Evolutionary conservation across 2,797 vertebrate species (phyloP).

Genomic region (Hypotaenidia okinawae): DNA sequence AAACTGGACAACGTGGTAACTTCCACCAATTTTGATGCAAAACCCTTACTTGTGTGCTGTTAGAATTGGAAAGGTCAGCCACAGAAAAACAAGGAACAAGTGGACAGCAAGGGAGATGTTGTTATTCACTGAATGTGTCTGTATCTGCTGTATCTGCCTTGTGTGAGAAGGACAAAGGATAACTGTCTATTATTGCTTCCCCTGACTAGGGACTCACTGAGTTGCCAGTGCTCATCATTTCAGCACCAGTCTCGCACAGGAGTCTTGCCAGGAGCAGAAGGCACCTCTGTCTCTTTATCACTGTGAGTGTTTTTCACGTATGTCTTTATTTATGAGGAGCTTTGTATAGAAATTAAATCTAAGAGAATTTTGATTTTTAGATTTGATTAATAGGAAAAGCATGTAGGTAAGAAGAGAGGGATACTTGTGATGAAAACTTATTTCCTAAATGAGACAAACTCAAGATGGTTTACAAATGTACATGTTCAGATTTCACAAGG

Average conservation of each 20-base stretch:
- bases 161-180: neutral
- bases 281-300: neutral
- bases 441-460: neutral
- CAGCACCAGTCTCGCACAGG: neutral
- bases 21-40: neutral
- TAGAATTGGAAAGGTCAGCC: neutral
- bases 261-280: neutral
- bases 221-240: neutral
- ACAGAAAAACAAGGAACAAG: neutral
- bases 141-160: neutral
- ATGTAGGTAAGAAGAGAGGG: neutral
- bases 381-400: neutral
- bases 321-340: neutral
- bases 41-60: neutral
- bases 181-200: neutral
- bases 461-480: neutral
- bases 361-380: neutral
- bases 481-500: neutral
- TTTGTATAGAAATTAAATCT: neutral
- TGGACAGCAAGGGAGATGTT: neutral
- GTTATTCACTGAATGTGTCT: neutral
- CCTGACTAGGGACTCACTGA: neutral
- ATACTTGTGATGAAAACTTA: neutral
- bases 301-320: neutral
- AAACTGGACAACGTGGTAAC: neutral